Percentiles rank a stretch among this genome's conserved stretches.
Conservation (phyloP, 2,113 vertebrate genomes). For the Ptilorrhoa leucosticta region DNA sequence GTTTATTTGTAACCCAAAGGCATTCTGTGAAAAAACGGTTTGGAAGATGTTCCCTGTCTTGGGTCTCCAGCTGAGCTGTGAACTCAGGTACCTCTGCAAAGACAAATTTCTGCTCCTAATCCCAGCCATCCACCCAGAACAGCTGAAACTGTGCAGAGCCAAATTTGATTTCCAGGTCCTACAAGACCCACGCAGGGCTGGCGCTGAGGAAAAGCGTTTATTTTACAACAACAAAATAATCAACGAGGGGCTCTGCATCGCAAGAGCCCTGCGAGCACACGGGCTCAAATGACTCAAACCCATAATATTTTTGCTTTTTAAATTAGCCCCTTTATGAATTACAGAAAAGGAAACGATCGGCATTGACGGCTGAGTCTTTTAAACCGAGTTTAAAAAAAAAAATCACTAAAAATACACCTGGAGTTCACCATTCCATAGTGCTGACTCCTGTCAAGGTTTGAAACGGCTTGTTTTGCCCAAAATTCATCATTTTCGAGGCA, state of each 20-base stretch:
- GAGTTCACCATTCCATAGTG: background rate
- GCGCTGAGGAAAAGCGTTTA: background rate
- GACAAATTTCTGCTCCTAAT: background rate
- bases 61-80: background rate
- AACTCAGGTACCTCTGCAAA: background rate
- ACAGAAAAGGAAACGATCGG: background rate
- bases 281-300: background rate
- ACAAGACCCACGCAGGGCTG: accelerated
- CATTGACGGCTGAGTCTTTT: background rate
- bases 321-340: background rate
- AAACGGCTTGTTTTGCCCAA: background rate
- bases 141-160: background rate
- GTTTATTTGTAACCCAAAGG: too few species aligned
- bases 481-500: constrained; percentile 45
- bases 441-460: background rate
- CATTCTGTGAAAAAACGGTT: background rate
- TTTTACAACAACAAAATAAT: background rate
- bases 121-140: background rate
- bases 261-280: too few species aligned
- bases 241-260: too few species aligned
- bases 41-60: background rate
- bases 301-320: constrained; percentile 1
- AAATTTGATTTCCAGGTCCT: background rate
- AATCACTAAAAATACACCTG: background rate
- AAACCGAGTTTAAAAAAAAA: background rate